Evolutionary conservation across 2,888 invertebrate species (phyloP), one percentile per base, ranked within the genome.

Genomic region (Cryptosula pallasiana): DNA sequence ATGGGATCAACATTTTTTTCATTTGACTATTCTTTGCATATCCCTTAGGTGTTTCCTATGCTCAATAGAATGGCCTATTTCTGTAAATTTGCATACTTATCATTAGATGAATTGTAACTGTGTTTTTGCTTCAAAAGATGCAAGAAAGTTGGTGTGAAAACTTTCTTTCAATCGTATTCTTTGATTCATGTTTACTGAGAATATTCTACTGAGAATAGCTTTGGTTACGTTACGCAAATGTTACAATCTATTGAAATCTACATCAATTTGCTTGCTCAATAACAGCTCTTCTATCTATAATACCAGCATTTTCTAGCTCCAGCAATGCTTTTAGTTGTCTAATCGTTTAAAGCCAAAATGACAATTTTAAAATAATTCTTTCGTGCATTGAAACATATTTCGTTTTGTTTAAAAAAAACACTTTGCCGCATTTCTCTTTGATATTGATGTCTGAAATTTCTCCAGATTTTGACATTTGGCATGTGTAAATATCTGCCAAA

Each of bases 81-180:
- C 16, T 55, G 23, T 55, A 32, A 63, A 63, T 63, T 27, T 63
- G n/a, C 63, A 63, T 63, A 32, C 20, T 63, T 32, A 32, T 5
- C n/a, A 29, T 27, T 63, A 23, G n/a, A n/a, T n/a, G n/a, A n/a
- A n/a, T n/a, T n/a, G n/a, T n/a, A n/a, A n/a, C n/a, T 20, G 20
- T 45, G 5, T 45, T 45, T 13, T 20, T 45, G 32, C 29, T 63
- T 63, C 20, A 63, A 63, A 32, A 63, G 63, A 63, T 32, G 29
- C 25, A 32, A 63, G 25, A 32, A 63, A 63, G 45, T 45, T 45
- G 5, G 45, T 45, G 20, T 34, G 32, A 3, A 63, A 63, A 27
- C 63, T 63, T 63, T 32, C 63, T 63, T 63, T 63, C 63, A 63
- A 32, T 34, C 9, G 32, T n/a, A 9, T 32, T 63, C 29, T 32